These are phyloP conservation scores for Drosophila suboccidentalis DNA, from an alignment of 2,888 invertebrate species.

Conservation along the genomic window DNA sequence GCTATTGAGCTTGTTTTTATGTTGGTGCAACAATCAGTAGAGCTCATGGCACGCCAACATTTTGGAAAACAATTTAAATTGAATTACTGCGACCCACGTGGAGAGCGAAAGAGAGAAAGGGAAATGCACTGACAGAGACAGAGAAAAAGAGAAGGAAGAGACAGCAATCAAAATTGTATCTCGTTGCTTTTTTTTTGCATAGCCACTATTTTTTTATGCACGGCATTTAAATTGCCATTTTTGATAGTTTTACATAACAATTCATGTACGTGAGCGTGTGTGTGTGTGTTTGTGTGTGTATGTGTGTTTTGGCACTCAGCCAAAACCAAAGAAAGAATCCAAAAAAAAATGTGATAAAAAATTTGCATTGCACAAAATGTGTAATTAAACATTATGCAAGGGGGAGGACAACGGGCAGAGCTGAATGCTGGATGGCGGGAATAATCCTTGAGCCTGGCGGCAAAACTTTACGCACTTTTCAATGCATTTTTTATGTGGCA, in stretches of 20 bases:
- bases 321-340: slow-evolving; percentile 35
- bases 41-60: slow-evolving; percentile 51
- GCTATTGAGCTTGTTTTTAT: background rate
- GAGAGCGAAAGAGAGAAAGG: background rate
- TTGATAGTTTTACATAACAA: slow-evolving; percentile 66
- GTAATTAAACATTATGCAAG: slow-evolving; percentile 64
- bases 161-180: slow-evolving; percentile 42
- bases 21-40: slow-evolving; percentile 30
- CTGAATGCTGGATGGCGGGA: slow-evolving; percentile 9
- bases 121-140: background rate
- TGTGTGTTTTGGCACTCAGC: slow-evolving; percentile 46
- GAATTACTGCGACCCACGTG: slow-evolving; percentile 54
- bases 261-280: slow-evolving; percentile 10
- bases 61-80: slow-evolving; percentile 73
- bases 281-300: background rate
- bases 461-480: slow-evolving; percentile 67
- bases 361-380: slow-evolving; percentile 63
- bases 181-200: slow-evolving; percentile 29
- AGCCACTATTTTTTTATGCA: slow-evolving; percentile 69
- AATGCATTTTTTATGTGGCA: slow-evolving; percentile 66
- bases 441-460: slow-evolving; percentile 39
- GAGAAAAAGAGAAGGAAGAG: background rate
- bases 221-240: slow-evolving; percentile 69
- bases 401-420: background rate
- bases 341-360: slow-evolving; percentile 37